Percentiles rank a stretch among this genome's conserved stretches.
Evolutionary conservation across 1,140 invertebrate species (phyloP).

Genomic region (Atta texana): DNA sequence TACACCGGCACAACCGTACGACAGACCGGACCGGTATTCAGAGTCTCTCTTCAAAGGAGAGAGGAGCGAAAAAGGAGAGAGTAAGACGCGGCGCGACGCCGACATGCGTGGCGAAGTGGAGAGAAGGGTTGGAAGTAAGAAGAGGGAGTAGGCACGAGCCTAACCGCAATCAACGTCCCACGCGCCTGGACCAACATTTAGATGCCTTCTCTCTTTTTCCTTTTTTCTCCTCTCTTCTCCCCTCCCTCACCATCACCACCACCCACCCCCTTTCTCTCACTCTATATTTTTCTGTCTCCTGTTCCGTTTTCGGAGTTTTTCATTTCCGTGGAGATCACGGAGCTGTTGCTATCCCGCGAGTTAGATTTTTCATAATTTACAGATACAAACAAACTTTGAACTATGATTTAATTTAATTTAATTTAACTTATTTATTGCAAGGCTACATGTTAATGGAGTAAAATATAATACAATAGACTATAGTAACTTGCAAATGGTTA

Average conservation of each 20-base stretch:
- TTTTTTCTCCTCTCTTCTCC: constrained; percentile 44
- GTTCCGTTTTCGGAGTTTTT: constrained; percentile 35
- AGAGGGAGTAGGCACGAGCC: constrained; percentile 84
- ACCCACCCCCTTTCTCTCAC: background rate
- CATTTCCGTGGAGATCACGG: background rate
- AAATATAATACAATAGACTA: too few relatives aligned
- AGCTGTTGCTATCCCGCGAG: background rate
- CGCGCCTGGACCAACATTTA: constrained; percentile 81
- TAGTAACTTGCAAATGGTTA: too few relatives aligned
- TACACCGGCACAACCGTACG: constrained; percentile 73
- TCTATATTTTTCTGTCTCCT: constrained; percentile 29
- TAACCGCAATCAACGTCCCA: constrained; percentile 84
- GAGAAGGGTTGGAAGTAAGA: constrained; percentile 31
- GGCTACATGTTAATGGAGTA: too few relatives aligned
- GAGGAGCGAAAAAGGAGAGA: constrained; percentile 44
- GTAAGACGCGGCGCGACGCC: constrained; percentile 41
- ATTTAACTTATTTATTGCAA: too few relatives aligned
- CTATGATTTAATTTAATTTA: background rate
- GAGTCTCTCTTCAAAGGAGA: constrained; percentile 76
- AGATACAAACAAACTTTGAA: background rate
- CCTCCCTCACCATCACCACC: background rate
- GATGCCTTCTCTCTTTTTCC: constrained; percentile 69
- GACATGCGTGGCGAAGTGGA: constrained; percentile 34
- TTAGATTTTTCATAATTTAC: constrained; percentile 5
- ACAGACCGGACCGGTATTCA: constrained; percentile 84